Base-by-base conservation (phyloP, 2,888 invertebrate species). In the Aricia artaxerxes region DNA sequence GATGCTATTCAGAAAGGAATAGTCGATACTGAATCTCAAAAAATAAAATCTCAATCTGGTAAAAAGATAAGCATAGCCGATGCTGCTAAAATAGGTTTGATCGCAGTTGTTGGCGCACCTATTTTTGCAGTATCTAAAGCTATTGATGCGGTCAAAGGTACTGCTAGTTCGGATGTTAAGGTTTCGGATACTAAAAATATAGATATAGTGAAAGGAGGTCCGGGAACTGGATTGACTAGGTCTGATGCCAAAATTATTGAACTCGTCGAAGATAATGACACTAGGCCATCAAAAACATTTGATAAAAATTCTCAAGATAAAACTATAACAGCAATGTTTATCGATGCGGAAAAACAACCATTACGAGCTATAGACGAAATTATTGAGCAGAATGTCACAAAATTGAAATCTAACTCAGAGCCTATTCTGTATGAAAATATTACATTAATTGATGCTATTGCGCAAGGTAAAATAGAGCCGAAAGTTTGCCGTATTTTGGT, bases 1-100 rank as follows among this genome's bases (percentile, higher is more conserved):
- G 97, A 98, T 88, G 99, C 99, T 0, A 95, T 98, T 61, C 89
- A 95, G 11, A 96, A 95, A 83, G 97, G 97, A 77, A 95, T 98
- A 78, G 94, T 99, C 76, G 96, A 98, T 90, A 95, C 95, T 78
- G 92, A 95, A 79, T 96, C 96, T 0, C 96, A 96, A 3, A 95
- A 96, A 81, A 95, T 97, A 78, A 95, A 94, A 82, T 96, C 97
- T 85, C 94, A 95, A 82, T 90, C 95, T 0, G 97, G 97, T 3
- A 95, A 96, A 75, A 96, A 95, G 83, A 95, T 97, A 31, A 95
- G 96, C 79, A 90, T 98, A 80, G 93, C 95, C 72, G 97, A 97
- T 85, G 98, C 98, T 44, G 96, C 96, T 16, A 97, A 97, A 89
- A 92, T 96, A 83, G 98, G 98, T 11, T 91, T 97, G 40, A 89